Conservation (phyloP, 92 coral and sea anemone genomes). For the Epizoanthus ramosus region DNA sequence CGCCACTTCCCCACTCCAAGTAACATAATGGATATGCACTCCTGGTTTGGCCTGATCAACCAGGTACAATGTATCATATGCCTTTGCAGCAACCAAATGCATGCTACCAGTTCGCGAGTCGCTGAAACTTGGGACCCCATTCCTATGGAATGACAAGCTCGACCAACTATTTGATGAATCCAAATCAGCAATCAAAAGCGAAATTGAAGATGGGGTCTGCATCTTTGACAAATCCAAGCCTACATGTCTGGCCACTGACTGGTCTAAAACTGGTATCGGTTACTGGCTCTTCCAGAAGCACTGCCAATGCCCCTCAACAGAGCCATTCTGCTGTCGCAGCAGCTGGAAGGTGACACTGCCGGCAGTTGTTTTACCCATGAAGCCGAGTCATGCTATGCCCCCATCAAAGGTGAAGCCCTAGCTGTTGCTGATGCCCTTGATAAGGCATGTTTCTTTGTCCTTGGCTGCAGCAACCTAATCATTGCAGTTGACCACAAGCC, state of each 20-base stretch:
- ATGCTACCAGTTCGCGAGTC: conserved; percentile 9
- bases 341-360: conserved; percentile 73
- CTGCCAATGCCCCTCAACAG: conserved; percentile 47
- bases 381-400: conserved; percentile 61
- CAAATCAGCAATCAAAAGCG: conserved; percentile 54
- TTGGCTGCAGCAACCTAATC: conserved; percentile 52
- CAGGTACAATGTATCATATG: conserved; percentile 51
- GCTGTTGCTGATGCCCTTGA: conserved; percentile 64
- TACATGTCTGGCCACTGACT: conserved; percentile 65
- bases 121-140: conserved; percentile 41
- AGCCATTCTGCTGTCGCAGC: conserved; percentile 63
- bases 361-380: conserved; percentile 74
- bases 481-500: conserved; percentile 68
- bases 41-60: conserved; percentile 55
- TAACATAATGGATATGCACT: conserved; percentile 57
- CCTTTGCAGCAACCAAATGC: conserved; percentile 54
- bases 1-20: conserved; percentile 40
- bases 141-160: conserved; percentile 47
- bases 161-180: conserved; percentile 59
- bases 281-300: conserved; percentile 59
- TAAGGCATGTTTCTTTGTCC: conserved; percentile 53
- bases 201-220: conserved; percentile 42
- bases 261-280: conserved; percentile 49
- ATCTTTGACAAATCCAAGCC: conserved; percentile 67
- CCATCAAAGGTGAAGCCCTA: conserved; percentile 63